Evolutionary conservation across 1,140 invertebrate species (phyloP).

Genomic region (Heterodera schachtii): DNA sequence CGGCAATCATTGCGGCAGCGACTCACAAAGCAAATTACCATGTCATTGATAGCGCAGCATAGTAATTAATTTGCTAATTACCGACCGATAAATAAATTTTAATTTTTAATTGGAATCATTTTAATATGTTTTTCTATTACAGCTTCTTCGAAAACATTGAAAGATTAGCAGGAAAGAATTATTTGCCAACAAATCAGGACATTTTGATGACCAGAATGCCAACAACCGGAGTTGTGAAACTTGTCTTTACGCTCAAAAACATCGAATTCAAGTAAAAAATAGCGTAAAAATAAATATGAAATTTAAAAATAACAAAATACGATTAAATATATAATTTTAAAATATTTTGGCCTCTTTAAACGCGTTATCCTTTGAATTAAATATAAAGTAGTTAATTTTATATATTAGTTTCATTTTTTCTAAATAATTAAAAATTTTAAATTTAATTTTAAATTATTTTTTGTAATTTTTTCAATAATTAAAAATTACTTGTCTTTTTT

Average conservation of each 20-base stretch:
- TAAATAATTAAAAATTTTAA: too few relatives aligned
- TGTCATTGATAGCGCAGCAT: constrained; percentile 32
- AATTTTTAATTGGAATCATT: neutral
- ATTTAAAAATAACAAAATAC: too few relatives aligned
- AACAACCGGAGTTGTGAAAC: constrained; percentile 89
- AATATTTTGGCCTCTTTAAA: neutral
- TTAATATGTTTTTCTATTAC: constrained; percentile 18
- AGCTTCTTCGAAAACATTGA: constrained; percentile 80
- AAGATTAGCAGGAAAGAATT: constrained; percentile 76
- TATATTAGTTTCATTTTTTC: too few relatives aligned
- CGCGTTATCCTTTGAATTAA: too few relatives aligned
- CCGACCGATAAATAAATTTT: neutral
- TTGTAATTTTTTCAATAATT: too few relatives aligned
- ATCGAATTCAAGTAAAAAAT: constrained; percentile 51
- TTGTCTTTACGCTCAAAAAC: constrained; percentile 75
- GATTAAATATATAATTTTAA: constrained; percentile 5
- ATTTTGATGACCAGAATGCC: constrained; percentile 92
- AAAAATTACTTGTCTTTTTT: too few relatives aligned
- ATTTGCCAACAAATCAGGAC: constrained; percentile 84
- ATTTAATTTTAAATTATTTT: too few relatives aligned
- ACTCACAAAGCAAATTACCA: constrained; percentile 29
- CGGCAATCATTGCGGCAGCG: constrained; percentile 22
- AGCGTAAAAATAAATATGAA: neutral
- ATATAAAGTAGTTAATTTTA: too few relatives aligned
- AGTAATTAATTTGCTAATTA: constrained; percentile 25